phyloP scores from a whole-genome alignment of 2,113 vertebrate genomes.

The Uropsilus gracilis region DNA sequence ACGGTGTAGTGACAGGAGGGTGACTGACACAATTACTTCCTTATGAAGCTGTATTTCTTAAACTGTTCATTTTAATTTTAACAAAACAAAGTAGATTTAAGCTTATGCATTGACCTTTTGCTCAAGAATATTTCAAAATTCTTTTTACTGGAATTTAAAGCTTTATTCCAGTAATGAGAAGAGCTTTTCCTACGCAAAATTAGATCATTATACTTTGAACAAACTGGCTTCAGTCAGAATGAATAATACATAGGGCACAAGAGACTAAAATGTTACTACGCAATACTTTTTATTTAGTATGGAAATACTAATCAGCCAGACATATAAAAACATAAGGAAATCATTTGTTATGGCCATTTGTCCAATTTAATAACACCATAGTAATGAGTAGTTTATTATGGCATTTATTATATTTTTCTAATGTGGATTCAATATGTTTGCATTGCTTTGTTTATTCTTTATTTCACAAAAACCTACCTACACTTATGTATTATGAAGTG shows the following conservation, averaged over 20 bases:
- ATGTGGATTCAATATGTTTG: slow-evolving; percentile 75
- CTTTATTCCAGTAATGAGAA: slow-evolving; percentile 81
- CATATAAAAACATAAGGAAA: slow-evolving; percentile 80
- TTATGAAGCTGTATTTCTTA: slow-evolving; percentile 76
- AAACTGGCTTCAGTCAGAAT: slow-evolving; percentile 78
- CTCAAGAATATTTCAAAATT: slow-evolving; percentile 83
- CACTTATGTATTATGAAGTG: slow-evolving; percentile 44
- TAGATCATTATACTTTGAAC: slow-evolving; percentile 82
- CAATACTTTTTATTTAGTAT: slow-evolving; percentile 78
- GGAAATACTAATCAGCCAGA: slow-evolving; percentile 79
- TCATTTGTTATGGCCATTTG: slow-evolving; percentile 80
- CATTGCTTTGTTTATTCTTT: slow-evolving; percentile 36
- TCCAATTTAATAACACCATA: slow-evolving; percentile 76
- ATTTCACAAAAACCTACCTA: neutral
- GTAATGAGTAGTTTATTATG: slow-evolving; percentile 64
- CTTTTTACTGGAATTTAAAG: slow-evolving; percentile 84
- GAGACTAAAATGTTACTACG: slow-evolving; percentile 40
- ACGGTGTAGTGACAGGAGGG: slow-evolving; percentile 68
- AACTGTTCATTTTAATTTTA: slow-evolving; percentile 85
- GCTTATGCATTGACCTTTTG: slow-evolving; percentile 75
- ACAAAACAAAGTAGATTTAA: slow-evolving; percentile 81
- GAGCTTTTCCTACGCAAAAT: slow-evolving; percentile 81
- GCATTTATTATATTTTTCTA: slow-evolving; percentile 76
- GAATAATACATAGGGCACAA: slow-evolving; percentile 79
- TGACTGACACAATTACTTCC: slow-evolving; percentile 81